Conservation (phyloP, 2,797 vertebrate species). For the Sparidentex hasta region DNA sequence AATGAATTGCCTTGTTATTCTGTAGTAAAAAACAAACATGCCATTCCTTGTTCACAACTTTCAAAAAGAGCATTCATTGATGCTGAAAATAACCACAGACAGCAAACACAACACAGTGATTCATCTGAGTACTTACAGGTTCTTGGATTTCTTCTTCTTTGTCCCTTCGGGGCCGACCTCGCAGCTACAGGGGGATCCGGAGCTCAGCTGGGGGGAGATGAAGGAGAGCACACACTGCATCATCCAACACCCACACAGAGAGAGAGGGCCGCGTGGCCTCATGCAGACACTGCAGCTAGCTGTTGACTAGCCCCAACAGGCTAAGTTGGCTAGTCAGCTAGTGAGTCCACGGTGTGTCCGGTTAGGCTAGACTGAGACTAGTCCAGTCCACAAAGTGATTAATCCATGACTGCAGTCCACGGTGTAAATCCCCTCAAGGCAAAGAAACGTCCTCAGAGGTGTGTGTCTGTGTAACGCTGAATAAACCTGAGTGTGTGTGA, state of each 20-base stretch:
- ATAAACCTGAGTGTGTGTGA: slow-evolving; percentile 13
- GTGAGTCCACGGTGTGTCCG: slow-evolving; percentile 20
- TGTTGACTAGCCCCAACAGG: slow-evolving; percentile 15
- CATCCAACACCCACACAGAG: slow-evolving; percentile 72
- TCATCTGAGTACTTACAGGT: slow-evolving; percentile 88
- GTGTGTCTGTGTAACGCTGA: slow-evolving; percentile 38
- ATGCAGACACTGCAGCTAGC: slow-evolving; percentile 31
- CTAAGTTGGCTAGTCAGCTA: slow-evolving; percentile 9
- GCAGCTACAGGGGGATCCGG: slow-evolving; percentile 87
- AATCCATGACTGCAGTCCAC: slow-evolving; percentile 69
- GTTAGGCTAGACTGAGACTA: slow-evolving; percentile 14
- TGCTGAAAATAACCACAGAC: background rate
- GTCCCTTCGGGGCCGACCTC: slow-evolving; percentile 86
- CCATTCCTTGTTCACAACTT: background rate
- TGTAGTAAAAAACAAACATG: too few species aligned
- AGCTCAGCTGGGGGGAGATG: slow-evolving; percentile 88
- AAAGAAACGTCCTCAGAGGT: slow-evolving; percentile 29
- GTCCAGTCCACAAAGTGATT: slow-evolving; percentile 45
- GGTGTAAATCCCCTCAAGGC: slow-evolving; percentile 47
- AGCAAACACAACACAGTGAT: background rate
- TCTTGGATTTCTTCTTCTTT: slow-evolving; percentile 93
- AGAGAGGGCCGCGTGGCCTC: slow-evolving; percentile 56
- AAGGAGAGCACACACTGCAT: slow-evolving; percentile 82
- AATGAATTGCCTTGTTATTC: background rate
- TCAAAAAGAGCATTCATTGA: background rate